These are phyloP conservation scores for Chrysaora quinquecirrha DNA, from an alignment of 30 jellyfish, hydroid and myxozoan genomes.

Conservation along the genomic window DNA sequence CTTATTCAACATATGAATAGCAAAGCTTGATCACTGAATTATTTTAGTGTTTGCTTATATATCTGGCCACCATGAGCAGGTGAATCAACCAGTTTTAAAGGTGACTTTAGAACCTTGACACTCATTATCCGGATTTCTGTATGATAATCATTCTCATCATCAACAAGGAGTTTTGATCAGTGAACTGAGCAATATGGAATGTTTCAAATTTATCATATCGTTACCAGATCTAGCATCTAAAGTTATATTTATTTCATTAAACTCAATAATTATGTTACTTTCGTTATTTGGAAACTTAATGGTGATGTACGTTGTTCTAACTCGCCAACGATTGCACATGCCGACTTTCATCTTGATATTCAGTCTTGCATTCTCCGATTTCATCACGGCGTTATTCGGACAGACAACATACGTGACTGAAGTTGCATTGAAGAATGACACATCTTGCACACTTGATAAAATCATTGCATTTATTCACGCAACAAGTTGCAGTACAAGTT, in stretches of 20 bases:
- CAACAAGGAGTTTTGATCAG: too few relatives aligned
- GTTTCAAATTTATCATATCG: constrained; percentile 23
- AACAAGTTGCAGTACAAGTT: constrained; percentile 57
- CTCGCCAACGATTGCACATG: constrained; percentile 1
- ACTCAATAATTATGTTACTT: background rate
- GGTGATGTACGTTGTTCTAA: constrained; percentile 48
- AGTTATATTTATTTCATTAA: background rate
- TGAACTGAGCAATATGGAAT: too few relatives aligned
- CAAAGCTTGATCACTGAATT: too few relatives aligned
- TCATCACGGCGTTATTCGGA: constrained; percentile 54
- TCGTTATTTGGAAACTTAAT: constrained; percentile 46
- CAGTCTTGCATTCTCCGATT: constrained; percentile 61
- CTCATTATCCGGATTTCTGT: too few relatives aligned
- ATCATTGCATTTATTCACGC: constrained; percentile 46
- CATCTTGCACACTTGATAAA: constrained; percentile 31
- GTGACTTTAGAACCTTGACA: too few relatives aligned
- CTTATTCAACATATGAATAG: too few relatives aligned
- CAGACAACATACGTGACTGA: constrained; percentile 36
- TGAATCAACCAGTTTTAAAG: too few relatives aligned
- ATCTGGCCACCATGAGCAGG: too few relatives aligned
- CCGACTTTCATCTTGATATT: constrained; percentile 50
- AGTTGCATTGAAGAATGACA: constrained; percentile 11
- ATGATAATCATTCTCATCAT: too few relatives aligned
- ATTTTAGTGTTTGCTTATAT: too few relatives aligned
- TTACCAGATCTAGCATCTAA: background rate